Base-by-base conservation (phyloP, 2,888 invertebrate genomes). In the Alentia gelatinosa region DNA sequence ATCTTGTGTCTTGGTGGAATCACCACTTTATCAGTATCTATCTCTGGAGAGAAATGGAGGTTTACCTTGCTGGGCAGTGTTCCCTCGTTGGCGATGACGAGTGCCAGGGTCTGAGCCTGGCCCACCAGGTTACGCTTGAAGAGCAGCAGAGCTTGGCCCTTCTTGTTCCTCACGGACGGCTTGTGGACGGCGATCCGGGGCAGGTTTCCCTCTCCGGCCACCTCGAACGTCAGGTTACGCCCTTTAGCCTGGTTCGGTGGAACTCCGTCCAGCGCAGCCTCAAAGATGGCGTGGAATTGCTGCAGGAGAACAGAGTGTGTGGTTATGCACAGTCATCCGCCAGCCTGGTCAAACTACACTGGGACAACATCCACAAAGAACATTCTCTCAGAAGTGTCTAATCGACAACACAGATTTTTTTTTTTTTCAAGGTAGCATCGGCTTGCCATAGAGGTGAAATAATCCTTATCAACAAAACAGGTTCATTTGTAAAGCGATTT, bases 141-240 rank as follows among this genome's bases (percentile, higher is more conserved):
- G 74, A 96, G 93, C 90, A 96, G 92, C 91, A 96, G 91, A 12
- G 96, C 95, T 92, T 96, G 96, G 90, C 96, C 96, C 89, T 95
- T 94, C 94, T 95, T 96, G 93, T 96, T 96, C 75, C 95, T 93
- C 0, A 95, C 93, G 9, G 94, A 93, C 12, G 96, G 96, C 91
- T 95, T 95, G 47, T 92, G 90, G 9, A 96, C 94, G 33, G 93
- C 93, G 86, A 96, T 94, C 30, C 96, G 92, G 0, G 96, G 96
- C 75, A 96, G 93, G 92, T 96, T 96, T 23, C 96, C 96, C 75
- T 96, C 96, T 15, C 96, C 96, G 5, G 93, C 92, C 37, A 96
- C 92, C 92, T 96, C 96, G 94, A 96, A 96, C 23, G 93, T 94
- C 89, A 96, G 93, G 30, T 94, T 94, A 90, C 94, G 94, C n/a